phyloP scores from a whole-genome alignment of 2,888 invertebrate genomes.

The Yponomeuta malinellus region DNA sequence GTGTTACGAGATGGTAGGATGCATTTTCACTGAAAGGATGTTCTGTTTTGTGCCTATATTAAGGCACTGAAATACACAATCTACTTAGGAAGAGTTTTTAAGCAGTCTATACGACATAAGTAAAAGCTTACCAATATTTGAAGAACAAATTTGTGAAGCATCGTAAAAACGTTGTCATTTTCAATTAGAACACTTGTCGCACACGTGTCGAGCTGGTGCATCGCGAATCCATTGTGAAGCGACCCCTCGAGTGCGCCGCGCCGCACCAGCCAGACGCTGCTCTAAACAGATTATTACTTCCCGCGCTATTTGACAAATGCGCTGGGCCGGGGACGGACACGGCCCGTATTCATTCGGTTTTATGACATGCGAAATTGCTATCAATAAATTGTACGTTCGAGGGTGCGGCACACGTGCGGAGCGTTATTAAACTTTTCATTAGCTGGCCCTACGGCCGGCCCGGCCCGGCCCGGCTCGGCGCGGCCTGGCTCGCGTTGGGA shows the following conservation, averaged over 20 bases:
- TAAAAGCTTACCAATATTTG: too few species aligned
- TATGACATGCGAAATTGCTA: slow-evolving; percentile 74
- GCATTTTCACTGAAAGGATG: too few species aligned
- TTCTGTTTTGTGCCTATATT: too few species aligned
- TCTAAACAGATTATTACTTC: slow-evolving; percentile 12
- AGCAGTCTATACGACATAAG: too few species aligned
- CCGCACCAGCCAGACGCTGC: too few species aligned
- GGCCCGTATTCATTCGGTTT: slow-evolving; percentile 62
- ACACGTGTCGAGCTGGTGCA: slow-evolving; percentile 25
- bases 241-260: too few species aligned
- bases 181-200: neutral
- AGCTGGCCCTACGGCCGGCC: slow-evolving; percentile 19
- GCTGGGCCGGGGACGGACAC: slow-evolving; percentile 30
- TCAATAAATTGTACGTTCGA: slow-evolving; percentile 52
- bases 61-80: too few species aligned
- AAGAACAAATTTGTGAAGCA: neutral
- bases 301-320: slow-evolving; percentile 2
- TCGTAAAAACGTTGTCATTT: neutral
- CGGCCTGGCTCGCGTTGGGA: neutral
- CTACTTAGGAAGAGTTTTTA: too few species aligned
- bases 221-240: slow-evolving; percentile 25
- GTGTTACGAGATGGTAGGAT: too few species aligned
- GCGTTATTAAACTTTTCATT: slow-evolving; percentile 70
- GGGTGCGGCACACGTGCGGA: slow-evolving; percentile 50
- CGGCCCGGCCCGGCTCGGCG: too few species aligned